phyloP scores from a whole-genome alignment of 2,797 vertebrate genomes.

The Acridotheres tristis region DNA sequence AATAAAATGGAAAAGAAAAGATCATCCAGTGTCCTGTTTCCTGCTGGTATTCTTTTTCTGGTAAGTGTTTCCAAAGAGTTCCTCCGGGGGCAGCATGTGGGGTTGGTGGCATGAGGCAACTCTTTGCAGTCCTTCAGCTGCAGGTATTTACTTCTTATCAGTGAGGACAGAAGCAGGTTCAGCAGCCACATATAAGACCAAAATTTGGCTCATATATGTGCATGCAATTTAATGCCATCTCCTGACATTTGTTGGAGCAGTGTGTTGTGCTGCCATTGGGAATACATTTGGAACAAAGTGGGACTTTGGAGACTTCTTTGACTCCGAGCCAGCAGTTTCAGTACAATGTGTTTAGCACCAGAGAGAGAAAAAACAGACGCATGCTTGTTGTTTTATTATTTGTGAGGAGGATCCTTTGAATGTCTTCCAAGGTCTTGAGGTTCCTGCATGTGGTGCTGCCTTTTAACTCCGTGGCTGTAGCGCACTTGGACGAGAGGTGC shows the following conservation, averaged over 20 bases:
- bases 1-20: neutral
- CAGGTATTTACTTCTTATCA: neutral
- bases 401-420: neutral
- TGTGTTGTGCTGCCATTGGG: neutral
- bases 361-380: slow-evolving; percentile 23
- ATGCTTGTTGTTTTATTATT: slow-evolving; percentile 2
- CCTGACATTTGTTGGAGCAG: neutral
- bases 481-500: neutral
- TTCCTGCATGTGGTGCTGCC: neutral
- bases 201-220: neutral
- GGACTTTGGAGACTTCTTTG: neutral
- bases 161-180: neutral
- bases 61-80: neutral
- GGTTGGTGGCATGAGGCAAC: neutral
- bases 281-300: neutral
- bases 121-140: neutral
- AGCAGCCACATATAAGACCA: neutral
- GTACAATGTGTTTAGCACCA: neutral
- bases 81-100: fast-evolving
- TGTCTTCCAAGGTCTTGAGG: neutral
- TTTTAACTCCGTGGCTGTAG: neutral
- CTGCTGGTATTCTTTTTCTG: neutral
- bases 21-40: neutral
- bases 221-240: neutral
- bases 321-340: neutral